phyloP scores from a whole-genome alignment of 2,797 vertebrate genomes.

The Oryzias dopingdopingensis region DNA sequence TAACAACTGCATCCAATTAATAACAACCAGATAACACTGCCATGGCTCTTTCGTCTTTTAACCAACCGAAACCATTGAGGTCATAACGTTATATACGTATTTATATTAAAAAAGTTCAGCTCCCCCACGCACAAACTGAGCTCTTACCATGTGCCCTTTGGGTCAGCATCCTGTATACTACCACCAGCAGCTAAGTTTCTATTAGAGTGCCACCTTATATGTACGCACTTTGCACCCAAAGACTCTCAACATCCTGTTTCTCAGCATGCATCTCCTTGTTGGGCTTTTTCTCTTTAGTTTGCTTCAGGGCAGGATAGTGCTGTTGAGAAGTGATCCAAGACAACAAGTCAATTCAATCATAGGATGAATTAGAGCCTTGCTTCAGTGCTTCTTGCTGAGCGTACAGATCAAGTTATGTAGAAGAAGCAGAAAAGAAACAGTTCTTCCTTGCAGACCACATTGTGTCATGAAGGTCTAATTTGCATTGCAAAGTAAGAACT shows the following conservation, averaged over 20 bases:
- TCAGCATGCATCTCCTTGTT: conserved; percentile 40
- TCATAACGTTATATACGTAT: conserved; percentile 32
- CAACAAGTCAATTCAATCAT: conserved; percentile 56
- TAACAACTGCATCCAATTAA: conserved; percentile 77
- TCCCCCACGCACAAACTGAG: conserved; percentile 44
- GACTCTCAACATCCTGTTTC: conserved; percentile 50
- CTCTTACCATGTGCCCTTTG: conserved; percentile 54
- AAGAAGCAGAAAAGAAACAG: conserved; percentile 36
- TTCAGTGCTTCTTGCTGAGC: conserved; percentile 37
- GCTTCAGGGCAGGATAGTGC: conserved; percentile 56
- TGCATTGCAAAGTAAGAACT: conserved; percentile 39
- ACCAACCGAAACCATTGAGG: conserved; percentile 40
- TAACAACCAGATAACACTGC: conserved; percentile 48
- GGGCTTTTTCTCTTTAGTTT: conserved; percentile 32
- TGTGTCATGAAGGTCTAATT: conserved; percentile 57
- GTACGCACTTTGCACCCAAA: conserved; percentile 42
- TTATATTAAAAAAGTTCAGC: conserved; percentile 43
- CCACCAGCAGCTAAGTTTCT: conserved; percentile 38
- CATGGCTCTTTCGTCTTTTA: conserved; percentile 24
- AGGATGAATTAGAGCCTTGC: conserved; percentile 60
- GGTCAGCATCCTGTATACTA: conserved; percentile 36
- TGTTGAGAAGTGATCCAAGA: conserved; percentile 58
- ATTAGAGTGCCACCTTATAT: conserved; percentile 64
- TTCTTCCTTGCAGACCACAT: conserved; percentile 53
- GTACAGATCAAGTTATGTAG: conserved; percentile 30